Evolutionary conservation across 2,888 invertebrate genomes (phyloP).

Genomic region (Blastobasis adustella): DNA sequence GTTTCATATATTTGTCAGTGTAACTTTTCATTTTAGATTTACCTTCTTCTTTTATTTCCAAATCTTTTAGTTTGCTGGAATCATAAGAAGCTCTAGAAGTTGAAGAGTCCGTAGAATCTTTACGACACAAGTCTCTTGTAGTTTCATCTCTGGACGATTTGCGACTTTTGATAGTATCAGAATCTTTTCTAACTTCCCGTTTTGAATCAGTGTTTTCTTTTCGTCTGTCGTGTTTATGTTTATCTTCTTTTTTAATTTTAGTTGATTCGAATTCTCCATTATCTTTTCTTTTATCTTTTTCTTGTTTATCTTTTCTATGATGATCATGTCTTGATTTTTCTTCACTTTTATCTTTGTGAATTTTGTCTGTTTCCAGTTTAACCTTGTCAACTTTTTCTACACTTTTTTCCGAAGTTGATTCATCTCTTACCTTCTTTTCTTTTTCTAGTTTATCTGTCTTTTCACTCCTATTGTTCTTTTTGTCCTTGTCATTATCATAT

Average conservation of each 20-base stretch:
- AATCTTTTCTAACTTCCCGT: conserved; percentile 61
- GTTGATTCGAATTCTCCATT: conserved; percentile 32
- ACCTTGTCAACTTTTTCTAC: conserved; percentile 48
- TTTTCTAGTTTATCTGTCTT: conserved; percentile 46
- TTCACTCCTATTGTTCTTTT: conserved; percentile 38
- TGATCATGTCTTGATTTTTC: conserved; percentile 64
- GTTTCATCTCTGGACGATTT: conserved; percentile 65
- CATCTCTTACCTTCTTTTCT: conserved; percentile 41
- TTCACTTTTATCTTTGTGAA: conserved; percentile 26
- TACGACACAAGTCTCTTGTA: conserved; percentile 53
- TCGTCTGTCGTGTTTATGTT: conserved; percentile 57
- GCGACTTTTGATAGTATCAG: conserved; percentile 45
- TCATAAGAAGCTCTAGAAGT: conserved; percentile 64
- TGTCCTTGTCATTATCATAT: conserved; percentile 51
- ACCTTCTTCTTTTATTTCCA: conserved; percentile 52
- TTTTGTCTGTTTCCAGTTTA: background rate
- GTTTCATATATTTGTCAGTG: conserved; percentile 64
- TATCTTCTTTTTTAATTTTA: conserved; percentile 62
- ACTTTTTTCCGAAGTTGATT: conserved; percentile 33
- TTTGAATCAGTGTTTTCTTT: conserved; percentile 57
- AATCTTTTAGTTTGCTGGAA: conserved; percentile 53
- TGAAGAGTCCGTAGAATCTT: conserved; percentile 69
- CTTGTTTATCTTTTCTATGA: conserved; percentile 60
- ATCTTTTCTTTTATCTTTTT: conserved; percentile 55
- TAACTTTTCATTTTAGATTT: conserved; percentile 47